These are phyloP conservation scores for Moxostoma hubbsi DNA, from an alignment of 2,797 vertebrate species.

Conservation along the genomic window DNA sequence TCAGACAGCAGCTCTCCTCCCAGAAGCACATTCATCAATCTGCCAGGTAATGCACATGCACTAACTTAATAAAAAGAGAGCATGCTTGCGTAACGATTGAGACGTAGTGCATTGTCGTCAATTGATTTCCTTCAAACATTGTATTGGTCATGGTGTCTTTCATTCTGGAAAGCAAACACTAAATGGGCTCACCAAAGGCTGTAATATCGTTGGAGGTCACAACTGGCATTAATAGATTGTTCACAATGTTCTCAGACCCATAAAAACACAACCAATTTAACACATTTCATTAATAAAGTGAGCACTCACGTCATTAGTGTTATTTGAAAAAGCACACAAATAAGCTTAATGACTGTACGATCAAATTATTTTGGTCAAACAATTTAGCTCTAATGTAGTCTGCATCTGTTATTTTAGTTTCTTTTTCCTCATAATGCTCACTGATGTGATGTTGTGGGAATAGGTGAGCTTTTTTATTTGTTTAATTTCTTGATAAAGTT, in stretches of 20 bases:
- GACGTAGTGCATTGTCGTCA: background rate
- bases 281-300: background rate
- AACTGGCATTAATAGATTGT: background rate
- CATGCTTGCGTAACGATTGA: background rate
- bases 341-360: background rate
- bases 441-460: background rate
- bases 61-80: background rate
- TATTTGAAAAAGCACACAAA: background rate
- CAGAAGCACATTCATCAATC: constrained; percentile 81
- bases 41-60: constrained; percentile 73
- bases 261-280: background rate
- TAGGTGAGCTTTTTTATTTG: background rate
- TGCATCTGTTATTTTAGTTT: background rate
- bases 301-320: background rate
- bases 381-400: background rate
- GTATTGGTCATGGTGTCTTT: constrained; percentile 21
- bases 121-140: constrained; percentile 14
- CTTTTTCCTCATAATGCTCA: background rate
- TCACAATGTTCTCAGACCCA: background rate
- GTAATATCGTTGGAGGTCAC: constrained; percentile 16
- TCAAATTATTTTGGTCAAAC: background rate
- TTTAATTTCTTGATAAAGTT: background rate
- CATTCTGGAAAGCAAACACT: background rate
- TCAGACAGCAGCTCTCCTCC: constrained; percentile 79
- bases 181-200: constrained; percentile 1